A percentile compares a stretch with the other conserved stretches of the same genome.
phyloP scores from a whole-genome alignment of 2,797 vertebrate species.

The Periophthalmus magnuspinnatus region DNA sequence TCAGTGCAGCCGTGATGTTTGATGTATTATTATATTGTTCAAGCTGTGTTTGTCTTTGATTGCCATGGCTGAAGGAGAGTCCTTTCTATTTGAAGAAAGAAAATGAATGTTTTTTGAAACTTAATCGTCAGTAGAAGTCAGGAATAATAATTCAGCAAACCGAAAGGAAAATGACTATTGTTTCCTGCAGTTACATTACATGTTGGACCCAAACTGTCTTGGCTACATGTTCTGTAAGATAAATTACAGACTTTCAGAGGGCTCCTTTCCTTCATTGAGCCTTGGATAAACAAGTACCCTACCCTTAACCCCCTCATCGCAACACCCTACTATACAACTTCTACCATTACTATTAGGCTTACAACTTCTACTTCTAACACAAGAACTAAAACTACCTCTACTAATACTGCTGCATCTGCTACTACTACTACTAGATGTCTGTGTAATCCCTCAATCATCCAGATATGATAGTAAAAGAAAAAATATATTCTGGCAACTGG shows the following conservation, averaged over 20 bases:
- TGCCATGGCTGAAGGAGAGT: no score
- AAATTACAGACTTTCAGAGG: not conserved
- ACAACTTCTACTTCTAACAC: not conserved
- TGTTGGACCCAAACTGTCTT: not conserved
- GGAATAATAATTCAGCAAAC: not conserved
- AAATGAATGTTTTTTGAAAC: constrained; percentile 22
- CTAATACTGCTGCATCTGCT: not conserved
- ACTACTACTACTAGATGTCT: not conserved
- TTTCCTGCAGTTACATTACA: not conserved
- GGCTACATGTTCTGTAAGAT: not conserved
- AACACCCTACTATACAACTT: not conserved
- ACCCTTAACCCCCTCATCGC: not conserved
- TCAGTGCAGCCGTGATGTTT: not conserved
- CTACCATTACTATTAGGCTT: not conserved
- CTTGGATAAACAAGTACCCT: not conserved
- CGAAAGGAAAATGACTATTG: not conserved
- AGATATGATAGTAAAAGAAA: no score
- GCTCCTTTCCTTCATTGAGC: not conserved
- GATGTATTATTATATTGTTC: constrained; percentile 14
- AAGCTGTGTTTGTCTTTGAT: constrained; percentile 27
- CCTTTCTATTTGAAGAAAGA: constrained; percentile 11
- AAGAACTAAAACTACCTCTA: not conserved
- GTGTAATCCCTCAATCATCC: no score
- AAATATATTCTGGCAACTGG: no score
- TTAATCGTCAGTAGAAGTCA: constrained; percentile 10